Base-by-base conservation (phyloP, 2,113 vertebrate species). In the Leptobrachium ailaonicum region DNA sequence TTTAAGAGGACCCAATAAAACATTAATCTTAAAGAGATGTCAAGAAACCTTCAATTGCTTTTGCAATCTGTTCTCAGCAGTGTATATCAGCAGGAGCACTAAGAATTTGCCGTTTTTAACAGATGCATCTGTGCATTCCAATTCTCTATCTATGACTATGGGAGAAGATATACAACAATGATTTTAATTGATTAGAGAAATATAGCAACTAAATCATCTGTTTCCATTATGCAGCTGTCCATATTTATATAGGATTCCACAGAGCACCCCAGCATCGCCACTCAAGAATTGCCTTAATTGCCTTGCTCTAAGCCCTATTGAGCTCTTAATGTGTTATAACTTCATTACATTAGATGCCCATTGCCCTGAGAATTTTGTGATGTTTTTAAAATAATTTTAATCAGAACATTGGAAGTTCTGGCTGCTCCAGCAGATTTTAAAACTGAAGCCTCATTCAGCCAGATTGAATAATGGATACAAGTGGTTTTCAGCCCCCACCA, bases 311-410 rank as follows among this genome's bases (percentile, higher is more conserved):
- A 0, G 78, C 77, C 82, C 73, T 84, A 68, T 1, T 45, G 77
- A 84, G 83, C 80, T 83, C 79, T 84, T 88, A 87, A 88, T 85
- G 82, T 0, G 1, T 84, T 79, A 82, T 84, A 80, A 41, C 87
- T 86, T 78, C 83, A 82, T 87, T 85, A 84, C 83, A 87, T 87
- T 83, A 86, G 85, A 84, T 86, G 72, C 83, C 80, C 76, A 83
- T 85, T 82, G 85, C 86, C 86, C 84, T 0, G 20, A 77, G 84
- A 85, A 86, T 74, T 84, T 86, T 88, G 85, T 88, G 85, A 80
- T 87, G 87, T 88, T 88, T 80, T 86, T 87, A 87, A 87, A 86
- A 88, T 83, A 83, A 84, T 77, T 87, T 83, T 85, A 86, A 74
- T 84, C 84, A 87, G 85, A 87, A 84, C 84, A 84, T 86, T 82